Evolutionary conservation across 2,888 invertebrate genomes (phyloP), one percentile per base, ranked within the genome.

Genomic region (Rosalia funebris): DNA sequence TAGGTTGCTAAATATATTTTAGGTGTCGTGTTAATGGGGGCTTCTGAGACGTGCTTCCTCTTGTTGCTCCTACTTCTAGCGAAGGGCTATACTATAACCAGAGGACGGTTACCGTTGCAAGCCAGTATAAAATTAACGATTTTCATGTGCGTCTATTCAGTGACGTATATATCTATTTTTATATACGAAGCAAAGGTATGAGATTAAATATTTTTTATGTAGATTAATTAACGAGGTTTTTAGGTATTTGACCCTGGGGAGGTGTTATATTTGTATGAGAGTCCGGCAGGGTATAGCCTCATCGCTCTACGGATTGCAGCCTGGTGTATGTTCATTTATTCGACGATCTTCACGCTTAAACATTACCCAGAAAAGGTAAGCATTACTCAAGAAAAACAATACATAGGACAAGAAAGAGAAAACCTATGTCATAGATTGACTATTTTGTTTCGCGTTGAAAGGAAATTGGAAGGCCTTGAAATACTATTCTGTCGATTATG

Each of bases 171-270:
- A 1, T 84, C 89, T 0, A 84, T 96, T 31, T 93, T 93, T 76
- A 84, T 93, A 1, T 94, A 92, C 76, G 91, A 95, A 76, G 89
- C 90, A 39, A 85, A 89, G 84, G 92, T 92, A 71, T 72, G 68
- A 69, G 7, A 25, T 25, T 25, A 25, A 5, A 25, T 25, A 25
- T 25, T 25, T 25, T 25, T 25, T 36, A 48, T 4, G 3, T 31
- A 37, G 15, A 20, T 36, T 7, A 11, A 31, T 11, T 41, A 9
- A 9, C 10, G n/a, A 5, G 9, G 37, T 65, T 64, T 69, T 76
- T 77, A 93, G 92, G 88, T 89, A 0, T 96, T 96, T 77, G 96
- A 96, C 80, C 95, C 96, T 0, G 96, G 95, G 1, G 86, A 92
- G 80, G 96, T 97, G 0, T 79, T 95, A 9, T 96, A 96, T 76